These are phyloP conservation scores for Melanotaenia nigrans DNA, from an alignment of 2,797 vertebrate genomes.

Conservation along the genomic window DNA sequence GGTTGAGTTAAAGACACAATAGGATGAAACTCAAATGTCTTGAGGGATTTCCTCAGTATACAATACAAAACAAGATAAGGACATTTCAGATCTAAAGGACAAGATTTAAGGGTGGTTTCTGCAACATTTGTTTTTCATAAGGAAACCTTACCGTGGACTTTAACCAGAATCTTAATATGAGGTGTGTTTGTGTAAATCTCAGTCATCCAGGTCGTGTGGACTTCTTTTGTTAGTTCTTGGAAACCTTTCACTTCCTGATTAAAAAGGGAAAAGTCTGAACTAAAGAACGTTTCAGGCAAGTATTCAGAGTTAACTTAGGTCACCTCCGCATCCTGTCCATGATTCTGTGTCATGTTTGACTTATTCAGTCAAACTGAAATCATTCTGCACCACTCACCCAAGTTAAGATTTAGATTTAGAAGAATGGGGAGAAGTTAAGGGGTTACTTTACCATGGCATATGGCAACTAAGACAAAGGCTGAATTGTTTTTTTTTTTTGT, in stretches of 20 bases:
- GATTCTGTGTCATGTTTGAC: background rate
- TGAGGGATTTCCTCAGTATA: background rate
- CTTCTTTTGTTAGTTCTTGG: background rate
- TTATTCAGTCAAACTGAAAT: background rate
- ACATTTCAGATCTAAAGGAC: background rate
- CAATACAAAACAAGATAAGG: background rate
- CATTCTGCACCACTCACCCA: background rate
- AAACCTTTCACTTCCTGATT: background rate
- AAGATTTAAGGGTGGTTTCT: background rate
- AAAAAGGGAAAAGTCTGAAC: background rate
- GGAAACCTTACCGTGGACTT: background rate
- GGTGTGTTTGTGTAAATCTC: background rate
- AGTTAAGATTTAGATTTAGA: background rate
- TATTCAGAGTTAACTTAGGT: background rate
- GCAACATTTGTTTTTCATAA: background rate
- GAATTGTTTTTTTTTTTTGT: slow-evolving; percentile 44
- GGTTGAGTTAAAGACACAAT: no score
- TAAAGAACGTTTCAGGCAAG: background rate
- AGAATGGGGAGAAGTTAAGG: background rate
- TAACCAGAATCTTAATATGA: background rate
- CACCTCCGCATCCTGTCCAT: background rate
- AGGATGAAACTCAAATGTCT: background rate
- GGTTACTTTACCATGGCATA: slow-evolving; percentile 9
- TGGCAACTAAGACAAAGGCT: slow-evolving; percentile 33
- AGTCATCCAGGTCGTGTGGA: background rate